Conservation (phyloP, 53 echinoderm and acorn worm species). For the Arbacia lixula region DNA sequence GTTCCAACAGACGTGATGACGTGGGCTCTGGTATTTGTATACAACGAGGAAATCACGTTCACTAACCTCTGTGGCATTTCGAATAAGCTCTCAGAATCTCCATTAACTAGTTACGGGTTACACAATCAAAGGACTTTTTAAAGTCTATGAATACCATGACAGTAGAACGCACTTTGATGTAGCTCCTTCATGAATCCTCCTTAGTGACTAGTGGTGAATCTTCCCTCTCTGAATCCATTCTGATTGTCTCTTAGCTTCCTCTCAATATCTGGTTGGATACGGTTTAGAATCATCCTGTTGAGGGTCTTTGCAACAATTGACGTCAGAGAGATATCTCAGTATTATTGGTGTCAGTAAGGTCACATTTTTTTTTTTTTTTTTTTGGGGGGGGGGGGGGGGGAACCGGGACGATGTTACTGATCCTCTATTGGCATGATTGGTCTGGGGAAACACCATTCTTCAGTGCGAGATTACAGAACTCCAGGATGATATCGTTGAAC, state of each 20-base stretch:
- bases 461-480: constrained; percentile 50
- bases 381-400: no score
- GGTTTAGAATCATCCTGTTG: constrained; percentile 59
- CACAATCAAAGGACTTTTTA: constrained; percentile 36
- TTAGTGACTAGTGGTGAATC: constrained; percentile 21
- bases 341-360: constrained; percentile 42
- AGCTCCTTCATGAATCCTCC: no score
- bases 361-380: constrained; percentile 45
- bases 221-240: constrained; percentile 35
- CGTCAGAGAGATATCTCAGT: constrained; percentile 55
- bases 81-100: constrained; percentile 18
- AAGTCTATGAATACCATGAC: constrained; percentile 44
- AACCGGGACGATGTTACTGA: constrained; percentile 49
- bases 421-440: constrained; percentile 34
- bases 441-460: constrained; percentile 8
- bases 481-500: constrained; percentile 54
- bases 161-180: no score
- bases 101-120: not conserved
- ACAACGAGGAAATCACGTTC: not conserved
- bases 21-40: constrained; percentile 28
- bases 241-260: not conserved
- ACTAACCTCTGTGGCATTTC: constrained; percentile 25
- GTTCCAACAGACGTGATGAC: constrained; percentile 37
- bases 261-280: constrained; percentile 36
- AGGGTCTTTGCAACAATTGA: constrained; percentile 50